Evolutionary conservation across 2,888 invertebrate genomes (phyloP).

Genomic region (Subacronicta megacephala): DNA sequence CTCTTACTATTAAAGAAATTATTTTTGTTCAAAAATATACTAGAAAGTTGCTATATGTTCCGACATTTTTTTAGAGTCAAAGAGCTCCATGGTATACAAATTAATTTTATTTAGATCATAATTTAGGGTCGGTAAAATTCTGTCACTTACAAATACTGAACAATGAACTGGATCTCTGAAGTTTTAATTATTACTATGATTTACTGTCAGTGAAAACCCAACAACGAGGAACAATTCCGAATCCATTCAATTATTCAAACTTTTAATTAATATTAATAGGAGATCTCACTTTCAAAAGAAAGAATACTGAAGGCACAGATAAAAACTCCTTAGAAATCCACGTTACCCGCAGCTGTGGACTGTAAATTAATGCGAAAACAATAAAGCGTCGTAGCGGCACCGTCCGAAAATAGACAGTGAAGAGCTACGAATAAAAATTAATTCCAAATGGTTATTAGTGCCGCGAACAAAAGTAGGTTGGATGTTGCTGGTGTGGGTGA

Average conservation of each 20-base stretch:
- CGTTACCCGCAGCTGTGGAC: conserved; percentile 87
- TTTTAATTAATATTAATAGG: conserved; percentile 90
- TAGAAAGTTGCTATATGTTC: conserved; percentile 9
- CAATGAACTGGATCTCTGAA: conserved; percentile 75
- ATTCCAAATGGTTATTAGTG: conserved; percentile 85
- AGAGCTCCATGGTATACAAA: conserved; percentile 8
- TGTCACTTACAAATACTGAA: conserved; percentile 79
- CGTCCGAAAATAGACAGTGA: conserved; percentile 80
- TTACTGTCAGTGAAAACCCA: conserved; percentile 78
- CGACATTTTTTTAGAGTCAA: conserved; percentile 7
- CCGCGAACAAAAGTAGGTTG: conserved; percentile 75
- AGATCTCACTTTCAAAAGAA: conserved; percentile 87
- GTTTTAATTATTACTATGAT: conserved; percentile 86
- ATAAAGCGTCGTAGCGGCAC: conserved; percentile 78
- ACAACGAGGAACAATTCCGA: conserved; percentile 85
- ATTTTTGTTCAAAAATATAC: conserved; percentile 12
- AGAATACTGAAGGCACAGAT: conserved; percentile 83
- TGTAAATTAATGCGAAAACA: conserved; percentile 89
- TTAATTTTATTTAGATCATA: conserved; percentile 18
- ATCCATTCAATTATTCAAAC: conserved; percentile 89
- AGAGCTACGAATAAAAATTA: conserved; percentile 80
- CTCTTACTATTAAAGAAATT: conserved; percentile 17
- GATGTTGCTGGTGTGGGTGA: conserved; percentile 74
- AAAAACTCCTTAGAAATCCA: conserved; percentile 88
- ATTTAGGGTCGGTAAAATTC: conserved; percentile 60